Conservation (phyloP, 2,797 vertebrate genomes). For the Micropoecilia bifurca region DNA sequence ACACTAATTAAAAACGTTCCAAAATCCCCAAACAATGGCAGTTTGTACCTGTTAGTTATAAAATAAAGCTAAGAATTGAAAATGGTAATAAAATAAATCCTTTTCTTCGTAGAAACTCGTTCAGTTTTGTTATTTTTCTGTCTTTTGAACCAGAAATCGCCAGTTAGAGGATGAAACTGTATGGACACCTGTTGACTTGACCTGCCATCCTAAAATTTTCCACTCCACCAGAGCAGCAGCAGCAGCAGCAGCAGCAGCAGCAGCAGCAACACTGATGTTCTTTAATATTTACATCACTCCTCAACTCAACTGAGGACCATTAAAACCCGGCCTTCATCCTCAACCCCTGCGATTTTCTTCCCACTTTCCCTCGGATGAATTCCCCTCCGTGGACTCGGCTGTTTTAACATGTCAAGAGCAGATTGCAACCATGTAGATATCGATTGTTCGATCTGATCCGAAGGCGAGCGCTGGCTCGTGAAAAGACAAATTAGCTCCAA, state of each 20-base stretch:
- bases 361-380: conserved; percentile 46
- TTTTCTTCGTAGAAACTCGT: background rate
- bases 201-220: conserved; percentile 43
- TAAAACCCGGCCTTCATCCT: conserved; percentile 35
- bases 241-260: conserved; percentile 14
- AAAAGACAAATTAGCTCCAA: conserved; percentile 82
- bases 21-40: background rate
- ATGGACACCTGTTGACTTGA: conserved; percentile 65
- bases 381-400: conserved; percentile 39
- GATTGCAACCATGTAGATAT: conserved; percentile 78
- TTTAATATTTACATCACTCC: conserved; percentile 43
- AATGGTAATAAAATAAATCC: background rate
- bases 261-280: conserved; percentile 6
- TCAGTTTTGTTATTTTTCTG: background rate
- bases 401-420: conserved; percentile 66
- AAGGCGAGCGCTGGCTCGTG: conserved; percentile 75
- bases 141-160: background rate
- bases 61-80: background rate
- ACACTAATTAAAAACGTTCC: background rate
- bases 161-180: conserved; percentile 17
- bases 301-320: conserved; percentile 34
- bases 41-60: background rate
- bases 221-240: conserved; percentile 20
- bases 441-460: conserved; percentile 75
- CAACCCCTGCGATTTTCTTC: conserved; percentile 11